phyloP scores from a whole-genome alignment of 2,888 invertebrate genomes.

The Linhomoeus sp. region DNA sequence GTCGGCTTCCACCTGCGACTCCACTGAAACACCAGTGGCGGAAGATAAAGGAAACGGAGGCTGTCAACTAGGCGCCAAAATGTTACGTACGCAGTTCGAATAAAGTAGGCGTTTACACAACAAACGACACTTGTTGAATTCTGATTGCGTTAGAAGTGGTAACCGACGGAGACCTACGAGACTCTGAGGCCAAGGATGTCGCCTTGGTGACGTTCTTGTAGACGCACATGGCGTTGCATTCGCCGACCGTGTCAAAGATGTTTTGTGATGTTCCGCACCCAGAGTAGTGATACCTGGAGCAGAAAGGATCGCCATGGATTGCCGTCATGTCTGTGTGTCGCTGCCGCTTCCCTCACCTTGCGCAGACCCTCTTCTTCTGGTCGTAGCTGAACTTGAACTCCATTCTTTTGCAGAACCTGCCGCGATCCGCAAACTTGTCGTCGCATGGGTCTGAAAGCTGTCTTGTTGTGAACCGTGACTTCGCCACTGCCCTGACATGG shows the following conservation, averaged over 20 bases:
- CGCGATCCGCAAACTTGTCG: slow-evolving; percentile 16
- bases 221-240: background rate
- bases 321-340: too few species aligned
- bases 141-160: too few species aligned
- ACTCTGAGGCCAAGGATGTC: background rate
- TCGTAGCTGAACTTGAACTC: slow-evolving; percentile 2
- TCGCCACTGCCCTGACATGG: background rate
- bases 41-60: too few species aligned
- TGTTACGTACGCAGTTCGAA: too few species aligned
- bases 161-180: too few species aligned
- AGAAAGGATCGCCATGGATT: too few species aligned
- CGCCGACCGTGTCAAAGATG: slow-evolving; percentile 11
- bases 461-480: too few species aligned
- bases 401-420: slow-evolving; percentile 21
- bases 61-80: too few species aligned
- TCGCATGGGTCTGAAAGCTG: slow-evolving; percentile 15
- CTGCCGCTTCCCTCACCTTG: too few species aligned
- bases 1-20: background rate
- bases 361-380: background rate
- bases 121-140: too few species aligned
- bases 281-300: slow-evolving; percentile 16
- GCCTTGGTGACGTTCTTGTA: background rate
- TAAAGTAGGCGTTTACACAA: too few species aligned
- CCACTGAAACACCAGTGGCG: too few species aligned
- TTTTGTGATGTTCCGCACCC: slow-evolving; percentile 20